Percentiles rank a stretch among this genome's conserved stretches.
phyloP scores from a whole-genome alignment of 2,113 vertebrate species.

The Triplophysa dalaica region DNA sequence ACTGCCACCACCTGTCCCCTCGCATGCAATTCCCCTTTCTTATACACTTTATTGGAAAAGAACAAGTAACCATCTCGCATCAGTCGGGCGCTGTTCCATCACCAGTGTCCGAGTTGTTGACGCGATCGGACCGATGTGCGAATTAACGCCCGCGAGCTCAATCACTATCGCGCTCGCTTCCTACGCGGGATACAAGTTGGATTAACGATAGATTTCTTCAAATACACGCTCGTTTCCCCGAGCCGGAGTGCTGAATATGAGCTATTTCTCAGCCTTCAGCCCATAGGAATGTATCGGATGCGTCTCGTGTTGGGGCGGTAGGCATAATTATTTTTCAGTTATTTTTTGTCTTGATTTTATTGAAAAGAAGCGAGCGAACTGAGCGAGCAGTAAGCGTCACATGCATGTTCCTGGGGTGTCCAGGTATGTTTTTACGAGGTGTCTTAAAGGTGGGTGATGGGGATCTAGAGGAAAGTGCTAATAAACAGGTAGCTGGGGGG shows the following conservation, averaged over 20 bases:
- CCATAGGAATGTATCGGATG: constrained; percentile 75
- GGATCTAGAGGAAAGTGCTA: constrained; percentile 83
- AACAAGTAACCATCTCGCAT: constrained; percentile 52
- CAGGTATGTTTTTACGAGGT: constrained; percentile 90
- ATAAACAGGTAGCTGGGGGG: constrained; percentile 80
- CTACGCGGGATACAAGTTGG: constrained; percentile 22
- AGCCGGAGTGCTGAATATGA: constrained; percentile 32
- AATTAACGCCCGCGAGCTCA: constrained; percentile 67
- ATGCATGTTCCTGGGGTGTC: constrained; percentile 76
- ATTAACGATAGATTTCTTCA: constrained; percentile 14
- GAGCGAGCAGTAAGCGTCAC: constrained; percentile 68
- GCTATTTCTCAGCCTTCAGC: constrained; percentile 66
- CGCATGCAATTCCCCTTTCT: background rate
- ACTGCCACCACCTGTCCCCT: constrained; percentile 36
- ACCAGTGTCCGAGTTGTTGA: constrained; percentile 64
- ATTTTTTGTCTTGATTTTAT: constrained; percentile 97
- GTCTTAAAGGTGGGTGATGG: constrained; percentile 82
- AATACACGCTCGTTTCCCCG: background rate
- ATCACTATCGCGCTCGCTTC: constrained; percentile 14
- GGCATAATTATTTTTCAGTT: constrained; percentile 89
- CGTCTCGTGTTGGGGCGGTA: constrained; percentile 73
- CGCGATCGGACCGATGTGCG: constrained; percentile 59
- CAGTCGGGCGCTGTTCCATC: constrained; percentile 61
- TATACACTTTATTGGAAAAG: constrained; percentile 48
- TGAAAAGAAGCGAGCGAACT: constrained; percentile 75